Evolutionary conservation across 2,113 vertebrate species (phyloP).

Genomic region (Arothron firmamentum): DNA sequence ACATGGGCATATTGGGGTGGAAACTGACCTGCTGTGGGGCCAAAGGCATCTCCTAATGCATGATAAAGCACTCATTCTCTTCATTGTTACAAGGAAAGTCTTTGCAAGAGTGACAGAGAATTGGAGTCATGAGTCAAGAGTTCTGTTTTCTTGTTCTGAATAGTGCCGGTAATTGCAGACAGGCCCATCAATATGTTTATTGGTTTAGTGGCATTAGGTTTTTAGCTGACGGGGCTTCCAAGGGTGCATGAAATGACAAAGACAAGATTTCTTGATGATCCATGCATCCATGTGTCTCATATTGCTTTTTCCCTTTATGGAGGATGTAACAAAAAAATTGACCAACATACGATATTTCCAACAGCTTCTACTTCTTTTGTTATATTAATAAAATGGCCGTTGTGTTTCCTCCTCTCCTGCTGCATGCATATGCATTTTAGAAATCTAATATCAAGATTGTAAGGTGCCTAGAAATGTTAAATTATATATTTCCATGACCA

Average conservation of each 20-base stretch:
- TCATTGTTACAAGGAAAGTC: slow-evolving; percentile 46
- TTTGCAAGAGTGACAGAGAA: slow-evolving; percentile 30
- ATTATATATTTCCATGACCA: too few species aligned
- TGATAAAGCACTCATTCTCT: slow-evolving; percentile 60
- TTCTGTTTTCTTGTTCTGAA: slow-evolving; percentile 43
- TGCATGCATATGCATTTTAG: too few species aligned
- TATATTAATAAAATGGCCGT: too few species aligned
- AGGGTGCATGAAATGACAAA: neutral
- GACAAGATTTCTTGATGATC: neutral
- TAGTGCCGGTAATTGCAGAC: slow-evolving; percentile 5
- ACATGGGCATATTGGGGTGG: slow-evolving; percentile 58
- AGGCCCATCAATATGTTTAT: slow-evolving; percentile 12
- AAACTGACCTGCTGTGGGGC: slow-evolving; percentile 47
- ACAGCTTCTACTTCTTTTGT: neutral
- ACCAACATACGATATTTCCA: neutral
- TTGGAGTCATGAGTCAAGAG: slow-evolving; percentile 49
- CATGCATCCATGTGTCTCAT: too few species aligned
- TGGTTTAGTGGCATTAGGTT: slow-evolving; percentile 3
- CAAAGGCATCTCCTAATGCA: slow-evolving; percentile 54
- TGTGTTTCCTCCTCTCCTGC: too few species aligned
- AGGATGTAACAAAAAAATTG: slow-evolving; percentile 1
- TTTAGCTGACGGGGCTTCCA: slow-evolving; percentile 3
- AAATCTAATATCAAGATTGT: too few species aligned
- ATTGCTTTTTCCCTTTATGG: too few species aligned
- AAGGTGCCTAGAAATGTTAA: too few species aligned